A percentile compares a stretch with the other conserved stretches of the same genome.
Conservation (phyloP, 2,113 vertebrate genomes). For the Nestor notabilis region DNA sequence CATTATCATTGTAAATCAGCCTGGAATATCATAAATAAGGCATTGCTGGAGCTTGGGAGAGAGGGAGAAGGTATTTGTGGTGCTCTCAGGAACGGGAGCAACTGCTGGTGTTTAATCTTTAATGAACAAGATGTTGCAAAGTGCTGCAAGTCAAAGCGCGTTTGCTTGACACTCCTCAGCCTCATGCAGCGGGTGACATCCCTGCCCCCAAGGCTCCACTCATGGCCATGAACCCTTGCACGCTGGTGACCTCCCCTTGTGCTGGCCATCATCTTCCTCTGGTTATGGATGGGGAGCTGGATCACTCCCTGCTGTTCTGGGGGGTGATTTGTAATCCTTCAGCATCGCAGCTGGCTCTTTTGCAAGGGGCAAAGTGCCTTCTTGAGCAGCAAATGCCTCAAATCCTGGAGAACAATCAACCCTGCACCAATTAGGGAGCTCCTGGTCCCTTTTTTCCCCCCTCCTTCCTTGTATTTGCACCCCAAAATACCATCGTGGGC, state of each 20-base stretch:
- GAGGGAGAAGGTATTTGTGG: not conserved
- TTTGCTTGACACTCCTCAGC: not conserved
- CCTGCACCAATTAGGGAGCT: rapidly evolving
- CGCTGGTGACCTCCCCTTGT: rapidly evolving
- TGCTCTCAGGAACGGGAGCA: not conserved
- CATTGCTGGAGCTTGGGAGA: not conserved
- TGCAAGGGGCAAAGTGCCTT: not conserved
- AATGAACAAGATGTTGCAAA: constrained; percentile 34
- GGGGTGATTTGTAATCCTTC: not conserved
- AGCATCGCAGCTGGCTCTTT: not conserved
- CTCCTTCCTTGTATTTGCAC: not conserved
- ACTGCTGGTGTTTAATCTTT: constrained; percentile 45
- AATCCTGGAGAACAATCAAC: not conserved
- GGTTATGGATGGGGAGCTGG: rapidly evolving
- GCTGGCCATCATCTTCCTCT: rapidly evolving
- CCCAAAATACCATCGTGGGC: rapidly evolving
- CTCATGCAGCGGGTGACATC: not conserved
- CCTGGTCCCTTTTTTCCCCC: rapidly evolving
- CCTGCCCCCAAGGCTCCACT: rapidly evolving
- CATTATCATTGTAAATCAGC: not conserved
- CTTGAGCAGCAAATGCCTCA: not conserved
- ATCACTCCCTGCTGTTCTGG: rapidly evolving
- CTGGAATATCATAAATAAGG: constrained; percentile 37
- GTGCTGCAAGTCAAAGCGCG: not conserved
- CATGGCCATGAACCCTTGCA: rapidly evolving